Conservation (phyloP, 2,888 invertebrate species). For the Mimumesa dahlbomi region DNA sequence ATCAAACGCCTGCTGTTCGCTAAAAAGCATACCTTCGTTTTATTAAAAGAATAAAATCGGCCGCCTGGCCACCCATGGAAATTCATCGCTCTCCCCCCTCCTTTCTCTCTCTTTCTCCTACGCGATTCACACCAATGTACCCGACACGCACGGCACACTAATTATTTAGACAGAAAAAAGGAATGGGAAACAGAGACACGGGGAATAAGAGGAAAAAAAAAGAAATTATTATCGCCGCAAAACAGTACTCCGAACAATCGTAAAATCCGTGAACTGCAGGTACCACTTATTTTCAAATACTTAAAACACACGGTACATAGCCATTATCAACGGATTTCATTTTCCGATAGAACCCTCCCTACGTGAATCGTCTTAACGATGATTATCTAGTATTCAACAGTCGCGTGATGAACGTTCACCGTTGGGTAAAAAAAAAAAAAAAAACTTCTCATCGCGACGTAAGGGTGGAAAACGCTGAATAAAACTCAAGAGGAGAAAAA, state of each 20-base stretch:
- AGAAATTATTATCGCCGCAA: no score
- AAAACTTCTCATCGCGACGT: no score
- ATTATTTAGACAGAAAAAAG: not conserved
- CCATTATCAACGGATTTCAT: no score
- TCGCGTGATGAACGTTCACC: no score
- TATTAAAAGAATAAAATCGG: constrained; percentile 48
- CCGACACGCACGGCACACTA: not conserved
- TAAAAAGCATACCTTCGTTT: constrained; percentile 28
- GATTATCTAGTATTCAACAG: no score
- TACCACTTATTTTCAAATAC: no score
- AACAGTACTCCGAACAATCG: not conserved
- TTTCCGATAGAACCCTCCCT: no score
- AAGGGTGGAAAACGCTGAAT: no score
- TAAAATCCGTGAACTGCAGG: not conserved
- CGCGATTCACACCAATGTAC: not conserved
- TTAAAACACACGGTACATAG: no score
- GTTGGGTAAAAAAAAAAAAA: no score
- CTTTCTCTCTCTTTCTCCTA: not conserved
- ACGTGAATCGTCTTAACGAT: no score
- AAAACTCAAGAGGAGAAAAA: not conserved
- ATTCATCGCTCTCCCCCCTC: not conserved
- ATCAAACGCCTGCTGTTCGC: constrained; percentile 34
- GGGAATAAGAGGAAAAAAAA: no score
- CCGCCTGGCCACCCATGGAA: constrained; percentile 4
- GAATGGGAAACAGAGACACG: not conserved